Conservation (phyloP, 1,140 invertebrate genomes). For the Coboldia fuscipes region DNA sequence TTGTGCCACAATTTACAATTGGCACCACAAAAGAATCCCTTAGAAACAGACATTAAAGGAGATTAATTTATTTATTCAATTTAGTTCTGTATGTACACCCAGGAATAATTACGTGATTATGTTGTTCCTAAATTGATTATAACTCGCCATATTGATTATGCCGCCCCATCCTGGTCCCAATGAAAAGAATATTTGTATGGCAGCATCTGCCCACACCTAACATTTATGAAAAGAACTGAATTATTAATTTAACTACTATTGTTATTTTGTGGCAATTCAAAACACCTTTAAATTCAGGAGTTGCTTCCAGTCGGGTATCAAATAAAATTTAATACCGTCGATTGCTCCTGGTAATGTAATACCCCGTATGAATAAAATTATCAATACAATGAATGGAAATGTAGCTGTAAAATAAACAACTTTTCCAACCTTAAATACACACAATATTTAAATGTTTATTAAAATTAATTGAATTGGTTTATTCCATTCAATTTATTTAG, state of each 20-base stretch:
- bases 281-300: constrained; percentile 38
- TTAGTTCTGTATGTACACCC: not conserved
- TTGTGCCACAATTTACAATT: constrained; percentile 66
- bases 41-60: constrained; percentile 7
- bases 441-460: no score
- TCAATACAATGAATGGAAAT: constrained; percentile 65
- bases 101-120: constrained; percentile 48
- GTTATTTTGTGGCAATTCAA: constrained; percentile 17
- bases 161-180: constrained; percentile 76
- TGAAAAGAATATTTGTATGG: constrained; percentile 78
- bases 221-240: constrained; percentile 4
- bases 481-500: constrained; percentile 1
- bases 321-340: constrained; percentile 58
- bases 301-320: constrained; percentile 60
- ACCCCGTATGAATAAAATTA: constrained; percentile 45
- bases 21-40: constrained; percentile 55
- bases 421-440: constrained; percentile 24
- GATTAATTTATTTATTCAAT: no score
- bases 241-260: not conserved
- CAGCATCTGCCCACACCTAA: constrained; percentile 83
- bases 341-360: constrained; percentile 55
- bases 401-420: constrained; percentile 69
- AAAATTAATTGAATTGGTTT: no score
- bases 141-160: constrained; percentile 69
- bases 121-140: constrained; percentile 68